Percentiles rank a stretch among this genome's conserved stretches.
phyloP scores from a whole-genome alignment of 2,888 invertebrate genomes.

The Epicampocera succincta region DNA sequence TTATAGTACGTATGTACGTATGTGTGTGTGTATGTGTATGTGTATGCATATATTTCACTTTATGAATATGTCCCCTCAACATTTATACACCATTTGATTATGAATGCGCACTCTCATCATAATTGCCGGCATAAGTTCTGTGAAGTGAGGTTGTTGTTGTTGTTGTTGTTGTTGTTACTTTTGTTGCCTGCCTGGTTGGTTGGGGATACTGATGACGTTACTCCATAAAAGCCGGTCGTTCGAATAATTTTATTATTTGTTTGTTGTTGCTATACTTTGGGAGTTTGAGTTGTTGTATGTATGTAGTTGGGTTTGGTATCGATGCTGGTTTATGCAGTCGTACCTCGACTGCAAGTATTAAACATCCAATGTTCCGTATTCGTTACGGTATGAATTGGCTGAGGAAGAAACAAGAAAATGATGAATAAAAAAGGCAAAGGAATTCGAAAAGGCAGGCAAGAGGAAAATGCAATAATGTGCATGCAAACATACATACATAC shows the following conservation, averaged over 20 bases:
- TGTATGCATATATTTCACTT: slow-evolving; percentile 38
- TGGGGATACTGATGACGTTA: slow-evolving; percentile 43
- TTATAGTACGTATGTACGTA: background rate
- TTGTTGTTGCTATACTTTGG: slow-evolving; percentile 29
- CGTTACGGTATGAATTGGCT: slow-evolving; percentile 70
- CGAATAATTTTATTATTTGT: slow-evolving; percentile 52
- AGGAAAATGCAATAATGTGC: slow-evolving; percentile 49
- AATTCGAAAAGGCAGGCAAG: slow-evolving; percentile 36
- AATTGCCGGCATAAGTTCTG: slow-evolving; percentile 71
- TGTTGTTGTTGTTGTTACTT: slow-evolving; percentile 34
- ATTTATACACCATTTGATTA: slow-evolving; percentile 65
- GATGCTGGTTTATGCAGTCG: slow-evolving; percentile 33
- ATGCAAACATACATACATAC: slow-evolving; percentile 63
- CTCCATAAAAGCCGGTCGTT: slow-evolving; percentile 54
- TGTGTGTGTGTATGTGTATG: too few relatives aligned
- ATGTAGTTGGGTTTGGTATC: slow-evolving; percentile 45
- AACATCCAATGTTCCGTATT: slow-evolving; percentile 67
- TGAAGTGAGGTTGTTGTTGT: slow-evolving; percentile 64
- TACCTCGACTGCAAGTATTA: slow-evolving; percentile 17
- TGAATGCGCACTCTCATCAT: slow-evolving; percentile 69
- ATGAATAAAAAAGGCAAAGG: slow-evolving; percentile 15
- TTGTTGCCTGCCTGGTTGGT: slow-evolving; percentile 24
- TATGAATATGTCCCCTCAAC: slow-evolving; percentile 51
- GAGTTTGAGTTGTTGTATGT: slow-evolving; percentile 34
- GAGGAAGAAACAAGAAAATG: slow-evolving; percentile 24